phyloP scores from a whole-genome alignment of 2,888 invertebrate species.

The Stenotaenia linearis region DNA sequence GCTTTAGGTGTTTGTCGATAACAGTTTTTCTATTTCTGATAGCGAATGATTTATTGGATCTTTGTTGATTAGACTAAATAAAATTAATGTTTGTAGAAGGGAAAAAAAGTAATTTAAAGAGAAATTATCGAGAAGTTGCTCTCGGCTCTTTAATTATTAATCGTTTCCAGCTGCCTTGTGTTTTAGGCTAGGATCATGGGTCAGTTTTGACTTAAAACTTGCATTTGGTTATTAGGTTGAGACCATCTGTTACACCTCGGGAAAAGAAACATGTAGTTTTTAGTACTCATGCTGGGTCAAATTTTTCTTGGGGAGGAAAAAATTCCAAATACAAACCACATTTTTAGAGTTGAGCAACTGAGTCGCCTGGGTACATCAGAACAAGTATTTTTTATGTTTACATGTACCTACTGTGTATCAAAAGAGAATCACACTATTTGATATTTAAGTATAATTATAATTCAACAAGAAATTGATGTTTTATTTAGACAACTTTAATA shows the following conservation, averaged over 20 bases:
- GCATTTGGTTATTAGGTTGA: background rate
- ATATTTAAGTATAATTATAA: too few relatives aligned
- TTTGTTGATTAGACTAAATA: background rate
- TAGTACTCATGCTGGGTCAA: background rate
- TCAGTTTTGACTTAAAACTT: background rate
- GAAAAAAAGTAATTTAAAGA: background rate
- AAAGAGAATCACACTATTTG: too few relatives aligned
- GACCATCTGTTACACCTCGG: background rate
- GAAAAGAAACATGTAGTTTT: background rate
- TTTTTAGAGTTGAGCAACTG: too few relatives aligned
- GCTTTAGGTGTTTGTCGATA: slow-evolving; percentile 21
- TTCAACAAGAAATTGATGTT: too few relatives aligned
- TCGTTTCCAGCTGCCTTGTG: background rate
- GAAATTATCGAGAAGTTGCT: background rate
- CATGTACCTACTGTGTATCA: too few relatives aligned
- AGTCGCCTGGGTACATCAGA: too few relatives aligned
- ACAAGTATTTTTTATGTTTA: too few relatives aligned
- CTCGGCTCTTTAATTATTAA: background rate
- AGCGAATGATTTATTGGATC: slow-evolving; percentile 9
- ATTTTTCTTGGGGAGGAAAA: background rate
- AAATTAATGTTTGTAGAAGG: background rate
- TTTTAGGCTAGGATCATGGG: background rate
- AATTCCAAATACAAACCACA: too few relatives aligned
- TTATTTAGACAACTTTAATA: too few relatives aligned
- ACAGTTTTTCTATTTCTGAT: slow-evolving; percentile 1